These are phyloP conservation scores for Ranitomeya variabilis DNA, from an alignment of 2,113 vertebrate genomes.

Conservation along the genomic window DNA sequence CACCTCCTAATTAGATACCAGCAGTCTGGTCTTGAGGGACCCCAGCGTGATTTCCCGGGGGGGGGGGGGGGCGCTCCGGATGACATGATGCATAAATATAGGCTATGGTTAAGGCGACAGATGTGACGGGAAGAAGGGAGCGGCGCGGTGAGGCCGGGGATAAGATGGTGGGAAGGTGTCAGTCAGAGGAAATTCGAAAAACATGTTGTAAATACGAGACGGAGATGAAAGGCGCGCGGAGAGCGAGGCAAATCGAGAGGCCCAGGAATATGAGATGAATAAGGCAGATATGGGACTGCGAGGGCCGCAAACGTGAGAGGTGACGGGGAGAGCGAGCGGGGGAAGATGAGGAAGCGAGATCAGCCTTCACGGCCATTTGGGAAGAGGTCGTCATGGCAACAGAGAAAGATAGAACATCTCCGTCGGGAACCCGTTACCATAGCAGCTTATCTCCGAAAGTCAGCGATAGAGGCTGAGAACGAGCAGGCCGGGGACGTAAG, in stretches of 20 bases:
- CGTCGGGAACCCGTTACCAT: conserved; percentile 77
- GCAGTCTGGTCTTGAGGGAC: background rate
- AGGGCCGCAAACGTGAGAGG: background rate
- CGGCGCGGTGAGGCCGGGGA: background rate
- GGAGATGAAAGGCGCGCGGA: background rate
- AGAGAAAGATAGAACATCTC: conserved; percentile 74
- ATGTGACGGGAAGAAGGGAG: background rate
- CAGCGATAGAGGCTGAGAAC: conserved; percentile 16
- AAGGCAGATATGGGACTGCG: conserved; percentile 1
- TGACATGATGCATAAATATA: conserved; percentile 1
- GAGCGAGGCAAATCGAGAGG: conserved; percentile 9
- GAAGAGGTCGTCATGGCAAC: conserved; percentile 77
- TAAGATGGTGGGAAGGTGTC: conserved; percentile 4
- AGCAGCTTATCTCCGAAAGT: conserved; percentile 75
- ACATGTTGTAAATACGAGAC: conserved; percentile 11
- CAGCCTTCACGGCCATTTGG: conserved; percentile 43
- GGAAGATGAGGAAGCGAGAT: conserved; percentile 3
- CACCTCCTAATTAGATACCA: background rate
- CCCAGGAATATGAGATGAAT: conserved; percentile 10
- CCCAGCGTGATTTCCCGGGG: conserved; percentile 26
- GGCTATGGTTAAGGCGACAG: background rate
- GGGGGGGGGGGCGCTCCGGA: background rate
- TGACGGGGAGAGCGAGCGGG: background rate
- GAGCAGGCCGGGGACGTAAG: conserved; percentile 45
- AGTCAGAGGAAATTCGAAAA: conserved; percentile 24